A percentile compares a stretch with the other conserved stretches of the same genome.
These are phyloP conservation scores for Clunio marinus DNA, from an alignment of 2,888 invertebrate genomes.

Conservation along the genomic window DNA sequence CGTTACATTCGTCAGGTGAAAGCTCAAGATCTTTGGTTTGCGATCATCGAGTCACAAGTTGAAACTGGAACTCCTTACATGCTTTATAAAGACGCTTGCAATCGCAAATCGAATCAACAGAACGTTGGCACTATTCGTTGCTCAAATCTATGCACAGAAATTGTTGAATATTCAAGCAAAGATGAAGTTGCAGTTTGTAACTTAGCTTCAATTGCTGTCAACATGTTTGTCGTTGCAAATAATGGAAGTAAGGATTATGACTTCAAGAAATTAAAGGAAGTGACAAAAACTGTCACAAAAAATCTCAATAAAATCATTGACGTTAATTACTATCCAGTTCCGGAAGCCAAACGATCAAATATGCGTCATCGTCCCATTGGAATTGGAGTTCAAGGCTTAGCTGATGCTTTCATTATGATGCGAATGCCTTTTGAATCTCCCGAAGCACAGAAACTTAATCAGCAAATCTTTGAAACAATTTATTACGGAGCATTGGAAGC, in stretches of 20 bases:
- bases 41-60: constrained; percentile 83
- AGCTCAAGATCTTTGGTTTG: constrained; percentile 84
- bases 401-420: constrained; percentile 89
- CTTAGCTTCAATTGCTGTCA: constrained; percentile 88
- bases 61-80: constrained; percentile 96
- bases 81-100: constrained; percentile 89
- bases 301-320: constrained; percentile 94
- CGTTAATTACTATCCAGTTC: constrained; percentile 85
- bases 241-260: constrained; percentile 70
- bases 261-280: constrained; percentile 73
- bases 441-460: constrained; percentile 76
- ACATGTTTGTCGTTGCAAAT: constrained; percentile 75
- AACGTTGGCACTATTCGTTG: constrained; percentile 94
- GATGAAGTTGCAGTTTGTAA: constrained; percentile 94
- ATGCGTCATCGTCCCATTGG: constrained; percentile 73
- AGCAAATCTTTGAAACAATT: constrained; percentile 90
- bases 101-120: constrained; percentile 90
- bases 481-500: constrained; percentile 90
- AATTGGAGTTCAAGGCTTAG: constrained; percentile 91
- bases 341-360: constrained; percentile 78
- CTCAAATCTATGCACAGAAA: constrained; percentile 92
- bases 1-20: constrained; percentile 61
- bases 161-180: constrained; percentile 80
- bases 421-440: constrained; percentile 82
- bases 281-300: constrained; percentile 76